A percentile compares a stretch with the other conserved stretches of the same genome.
Conservation (phyloP, 2,797 vertebrate species). For the Schizopygopsis malacanthus region DNA sequence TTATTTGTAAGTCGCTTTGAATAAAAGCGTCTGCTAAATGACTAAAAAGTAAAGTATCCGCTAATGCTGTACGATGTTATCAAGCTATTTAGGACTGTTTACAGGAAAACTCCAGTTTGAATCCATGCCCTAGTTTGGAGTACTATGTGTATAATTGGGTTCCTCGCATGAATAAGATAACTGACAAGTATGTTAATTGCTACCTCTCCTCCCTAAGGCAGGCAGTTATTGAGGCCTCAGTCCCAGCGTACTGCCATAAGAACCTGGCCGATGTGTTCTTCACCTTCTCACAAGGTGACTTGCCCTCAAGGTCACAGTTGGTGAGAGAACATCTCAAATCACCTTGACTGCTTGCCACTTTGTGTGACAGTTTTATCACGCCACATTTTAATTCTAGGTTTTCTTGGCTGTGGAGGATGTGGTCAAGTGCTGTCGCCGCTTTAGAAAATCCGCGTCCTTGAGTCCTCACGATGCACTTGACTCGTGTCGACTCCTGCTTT, state of each 20-base stretch:
- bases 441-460: slow-evolving; percentile 43
- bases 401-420: neutral
- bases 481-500: slow-evolving; percentile 46
- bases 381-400: slow-evolving; percentile 23
- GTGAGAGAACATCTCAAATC: slow-evolving; percentile 38
- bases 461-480: slow-evolving; percentile 31
- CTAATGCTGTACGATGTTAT: slow-evolving; percentile 20
- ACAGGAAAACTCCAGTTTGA: slow-evolving; percentile 52
- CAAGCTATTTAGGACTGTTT: slow-evolving; percentile 55
- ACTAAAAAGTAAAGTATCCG: neutral
- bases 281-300: slow-evolving; percentile 55
- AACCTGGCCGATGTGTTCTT: slow-evolving; percentile 48
- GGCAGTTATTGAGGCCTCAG: slow-evolving; percentile 43
- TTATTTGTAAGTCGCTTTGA: too few species aligned
- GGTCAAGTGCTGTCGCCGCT: neutral
- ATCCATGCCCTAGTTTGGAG: slow-evolving; percentile 58
- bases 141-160: slow-evolving; percentile 60
- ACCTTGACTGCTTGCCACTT: slow-evolving; percentile 31
- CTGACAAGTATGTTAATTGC: slow-evolving; percentile 65
- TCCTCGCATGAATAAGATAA: slow-evolving; percentile 59
- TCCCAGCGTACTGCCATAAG: slow-evolving; percentile 48
- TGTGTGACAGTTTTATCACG: slow-evolving; percentile 11
- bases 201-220: slow-evolving; percentile 53
- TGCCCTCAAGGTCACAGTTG: slow-evolving; percentile 25
- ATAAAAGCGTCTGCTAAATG: too few species aligned